phyloP scores from a whole-genome alignment of 2,888 invertebrate genomes.

The Suillia variegata region DNA sequence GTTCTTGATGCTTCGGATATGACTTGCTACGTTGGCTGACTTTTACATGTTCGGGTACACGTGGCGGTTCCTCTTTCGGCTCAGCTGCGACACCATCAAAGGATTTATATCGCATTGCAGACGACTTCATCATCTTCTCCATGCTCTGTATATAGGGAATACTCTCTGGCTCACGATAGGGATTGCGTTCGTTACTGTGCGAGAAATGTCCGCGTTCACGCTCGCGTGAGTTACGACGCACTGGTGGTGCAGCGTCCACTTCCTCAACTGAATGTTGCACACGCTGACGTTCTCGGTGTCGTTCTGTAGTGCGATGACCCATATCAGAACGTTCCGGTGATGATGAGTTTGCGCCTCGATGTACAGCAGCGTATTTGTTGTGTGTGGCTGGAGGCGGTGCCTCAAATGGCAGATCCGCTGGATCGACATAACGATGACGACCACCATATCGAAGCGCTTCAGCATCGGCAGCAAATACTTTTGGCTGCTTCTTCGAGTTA shows the following conservation, averaged over 20 bases:
- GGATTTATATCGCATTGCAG: slow-evolving; percentile 58
- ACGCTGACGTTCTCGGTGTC: slow-evolving; percentile 31
- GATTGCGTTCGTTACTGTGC: slow-evolving; percentile 55
- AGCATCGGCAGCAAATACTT: slow-evolving; percentile 46
- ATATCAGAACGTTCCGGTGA: slow-evolving; percentile 35
- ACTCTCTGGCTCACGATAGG: slow-evolving; percentile 60
- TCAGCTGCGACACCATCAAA: slow-evolving; percentile 41
- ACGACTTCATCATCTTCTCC: slow-evolving; percentile 61
- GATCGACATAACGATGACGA: slow-evolving; percentile 56
- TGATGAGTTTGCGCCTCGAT: slow-evolving; percentile 38
- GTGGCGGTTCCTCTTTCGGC: slow-evolving; percentile 9
- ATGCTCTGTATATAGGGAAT: slow-evolving; percentile 61
- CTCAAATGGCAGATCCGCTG: slow-evolving; percentile 54
- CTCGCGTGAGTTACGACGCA: slow-evolving; percentile 16
- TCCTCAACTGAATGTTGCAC: background rate
- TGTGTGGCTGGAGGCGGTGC: slow-evolving; percentile 40
- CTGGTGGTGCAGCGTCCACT: background rate
- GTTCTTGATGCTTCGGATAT: slow-evolving; percentile 37
- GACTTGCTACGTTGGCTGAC: slow-evolving; percentile 41
- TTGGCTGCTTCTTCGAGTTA: slow-evolving; percentile 46
- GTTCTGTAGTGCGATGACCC: slow-evolving; percentile 32
- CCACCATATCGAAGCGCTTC: slow-evolving; percentile 53
- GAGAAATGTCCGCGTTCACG: slow-evolving; percentile 43
- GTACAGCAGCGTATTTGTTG: slow-evolving; percentile 47
- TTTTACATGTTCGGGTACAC: slow-evolving; percentile 29